These are phyloP conservation scores for Pangasianodon hypophthalmus DNA, from an alignment of 2,113 vertebrate genomes.

Conservation along the genomic window DNA sequence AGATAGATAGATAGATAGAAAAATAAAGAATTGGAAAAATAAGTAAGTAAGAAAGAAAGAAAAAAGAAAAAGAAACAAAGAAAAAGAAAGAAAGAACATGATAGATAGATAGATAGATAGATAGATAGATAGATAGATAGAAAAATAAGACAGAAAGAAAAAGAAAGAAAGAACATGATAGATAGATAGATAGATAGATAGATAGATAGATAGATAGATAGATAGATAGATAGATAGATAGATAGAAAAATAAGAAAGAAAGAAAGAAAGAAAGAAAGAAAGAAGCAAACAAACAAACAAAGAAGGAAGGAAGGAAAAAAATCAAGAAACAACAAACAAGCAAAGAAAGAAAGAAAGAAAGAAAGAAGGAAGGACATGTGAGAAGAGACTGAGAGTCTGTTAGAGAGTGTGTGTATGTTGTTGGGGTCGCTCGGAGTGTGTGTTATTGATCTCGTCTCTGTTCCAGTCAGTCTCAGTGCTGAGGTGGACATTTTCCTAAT, in stretches of 20 bases:
- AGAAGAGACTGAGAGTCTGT: background rate
- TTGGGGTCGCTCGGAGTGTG: background rate
- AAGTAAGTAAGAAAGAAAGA: no score
- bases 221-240: background rate
- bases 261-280: background rate
- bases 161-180: background rate
- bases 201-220: background rate
- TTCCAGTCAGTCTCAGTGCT: constrained; percentile 56
- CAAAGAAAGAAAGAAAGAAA: background rate
- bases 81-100: no score
- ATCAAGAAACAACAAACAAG: background rate
- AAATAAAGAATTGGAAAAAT: no score
- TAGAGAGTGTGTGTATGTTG: background rate
- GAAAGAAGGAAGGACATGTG: background rate
- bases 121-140: background rate
- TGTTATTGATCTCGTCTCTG: constrained; percentile 18
- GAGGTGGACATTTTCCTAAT: constrained; percentile 58
- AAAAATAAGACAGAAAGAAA: background rate
- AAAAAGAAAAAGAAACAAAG: no score
- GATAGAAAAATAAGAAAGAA: background rate
- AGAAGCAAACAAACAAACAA: no score
- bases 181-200: background rate
- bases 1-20: no score
- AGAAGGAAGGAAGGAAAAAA: background rate
- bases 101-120: background rate